These are phyloP conservation scores for Serinus canaria DNA, from an alignment of 2,113 vertebrate genomes.

Conservation along the genomic window DNA sequence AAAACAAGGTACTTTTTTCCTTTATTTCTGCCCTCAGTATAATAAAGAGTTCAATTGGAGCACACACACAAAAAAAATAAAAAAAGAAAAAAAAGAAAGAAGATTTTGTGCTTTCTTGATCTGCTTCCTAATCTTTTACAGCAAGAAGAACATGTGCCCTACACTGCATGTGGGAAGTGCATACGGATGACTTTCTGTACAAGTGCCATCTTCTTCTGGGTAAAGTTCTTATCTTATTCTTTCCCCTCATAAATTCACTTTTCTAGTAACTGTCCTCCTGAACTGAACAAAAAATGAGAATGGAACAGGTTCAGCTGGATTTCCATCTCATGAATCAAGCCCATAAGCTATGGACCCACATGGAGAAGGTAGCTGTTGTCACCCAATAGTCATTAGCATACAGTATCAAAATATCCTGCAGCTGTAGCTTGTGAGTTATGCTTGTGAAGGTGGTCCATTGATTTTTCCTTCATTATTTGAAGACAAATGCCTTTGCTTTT, in stretches of 20 bases:
- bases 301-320: neutral
- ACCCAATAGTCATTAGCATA: neutral
- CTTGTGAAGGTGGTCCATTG: neutral
- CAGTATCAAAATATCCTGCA: neutral
- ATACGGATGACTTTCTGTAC: constrained; percentile 85
- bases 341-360: neutral
- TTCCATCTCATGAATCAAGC: neutral
- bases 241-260: neutral
- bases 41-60: neutral
- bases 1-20: neutral
- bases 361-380: neutral
- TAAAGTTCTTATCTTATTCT: constrained; percentile 65
- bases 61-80: neutral
- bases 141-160: constrained; percentile 87
- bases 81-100: neutral
- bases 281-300: neutral
- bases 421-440: neutral
- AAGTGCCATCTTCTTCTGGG: constrained; percentile 93
- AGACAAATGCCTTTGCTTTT: neutral
- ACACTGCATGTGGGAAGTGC: constrained; percentile 85
- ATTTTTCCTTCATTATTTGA: neutral
- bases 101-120: neutral
- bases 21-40: neutral
- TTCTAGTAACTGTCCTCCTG: neutral
- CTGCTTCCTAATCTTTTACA: constrained; percentile 53